Evolutionary conservation across 2,113 vertebrate genomes (phyloP).

Genomic region (Eolophus roseicapilla): DNA sequence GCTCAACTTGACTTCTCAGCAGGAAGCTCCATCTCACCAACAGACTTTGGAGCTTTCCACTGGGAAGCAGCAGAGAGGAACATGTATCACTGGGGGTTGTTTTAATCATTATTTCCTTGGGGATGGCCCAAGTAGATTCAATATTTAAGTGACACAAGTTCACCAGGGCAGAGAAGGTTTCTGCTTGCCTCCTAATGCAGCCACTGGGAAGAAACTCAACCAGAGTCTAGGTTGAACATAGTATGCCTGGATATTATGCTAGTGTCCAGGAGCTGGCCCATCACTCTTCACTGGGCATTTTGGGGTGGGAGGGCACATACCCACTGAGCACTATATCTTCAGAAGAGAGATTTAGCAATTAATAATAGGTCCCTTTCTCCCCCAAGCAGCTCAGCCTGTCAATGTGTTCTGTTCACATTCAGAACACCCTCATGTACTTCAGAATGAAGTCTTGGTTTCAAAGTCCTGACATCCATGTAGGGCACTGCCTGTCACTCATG

Average conservation of each 20-base stretch:
- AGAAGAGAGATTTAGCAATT: neutral
- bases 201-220: neutral
- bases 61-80: neutral
- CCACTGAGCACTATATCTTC: neutral
- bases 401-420: neutral
- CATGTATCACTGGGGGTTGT: neutral
- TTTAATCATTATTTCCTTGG: neutral
- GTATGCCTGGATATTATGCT: neutral
- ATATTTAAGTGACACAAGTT: neutral
- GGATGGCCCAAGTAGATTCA: neutral
- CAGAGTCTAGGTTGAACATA: fast-evolving
- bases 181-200: neutral
- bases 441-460: neutral
- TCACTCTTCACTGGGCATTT: neutral
- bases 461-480: neutral
- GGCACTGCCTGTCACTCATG: neutral
- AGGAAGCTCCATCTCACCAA: neutral
- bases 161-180: neutral
- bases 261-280: neutral
- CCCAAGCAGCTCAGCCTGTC: neutral
- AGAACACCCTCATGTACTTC: neutral
- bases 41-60: neutral
- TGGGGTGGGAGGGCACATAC: neutral
- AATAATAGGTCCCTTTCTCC: neutral
- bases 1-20: neutral